Conservation (phyloP, 53 echinoderm and acorn worm species). For the Echinometra lucunter region DNA sequence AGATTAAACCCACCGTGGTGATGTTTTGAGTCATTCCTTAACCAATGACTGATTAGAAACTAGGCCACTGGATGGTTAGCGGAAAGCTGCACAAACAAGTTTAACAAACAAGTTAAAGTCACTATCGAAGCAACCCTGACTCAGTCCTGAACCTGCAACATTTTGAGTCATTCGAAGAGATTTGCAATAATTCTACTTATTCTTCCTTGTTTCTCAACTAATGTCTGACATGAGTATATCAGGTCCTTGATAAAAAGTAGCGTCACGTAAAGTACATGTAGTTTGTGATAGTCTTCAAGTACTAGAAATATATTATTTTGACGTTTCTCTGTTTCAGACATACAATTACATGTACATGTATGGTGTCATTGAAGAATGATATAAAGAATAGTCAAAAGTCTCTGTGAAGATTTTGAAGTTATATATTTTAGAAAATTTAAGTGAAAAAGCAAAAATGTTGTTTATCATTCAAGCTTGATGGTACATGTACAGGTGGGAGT, state of each 20-base stretch:
- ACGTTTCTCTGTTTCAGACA: too few relatives aligned
- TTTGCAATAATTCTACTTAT: background rate
- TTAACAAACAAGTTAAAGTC: background rate
- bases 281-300: too few relatives aligned
- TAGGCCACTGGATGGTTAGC: background rate
- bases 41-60: slow-evolving; percentile 9
- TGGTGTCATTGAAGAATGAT: too few relatives aligned
- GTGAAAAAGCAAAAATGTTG: too few relatives aligned
- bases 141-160: background rate
- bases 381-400: too few relatives aligned
- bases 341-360: too few relatives aligned
- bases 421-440: too few relatives aligned
- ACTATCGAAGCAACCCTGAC: background rate
- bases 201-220: background rate
- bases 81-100: background rate
- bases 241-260: background rate
- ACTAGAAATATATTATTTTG: too few relatives aligned
- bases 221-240: background rate
- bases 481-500: too few relatives aligned
- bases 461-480: too few relatives aligned
- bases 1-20: background rate
- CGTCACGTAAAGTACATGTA: too few relatives aligned
- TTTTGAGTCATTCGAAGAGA: background rate
- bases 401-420: too few relatives aligned
- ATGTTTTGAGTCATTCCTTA: background rate